Conservation (phyloP, 2,113 vertebrate genomes). For the Patagioenas fasciata region DNA sequence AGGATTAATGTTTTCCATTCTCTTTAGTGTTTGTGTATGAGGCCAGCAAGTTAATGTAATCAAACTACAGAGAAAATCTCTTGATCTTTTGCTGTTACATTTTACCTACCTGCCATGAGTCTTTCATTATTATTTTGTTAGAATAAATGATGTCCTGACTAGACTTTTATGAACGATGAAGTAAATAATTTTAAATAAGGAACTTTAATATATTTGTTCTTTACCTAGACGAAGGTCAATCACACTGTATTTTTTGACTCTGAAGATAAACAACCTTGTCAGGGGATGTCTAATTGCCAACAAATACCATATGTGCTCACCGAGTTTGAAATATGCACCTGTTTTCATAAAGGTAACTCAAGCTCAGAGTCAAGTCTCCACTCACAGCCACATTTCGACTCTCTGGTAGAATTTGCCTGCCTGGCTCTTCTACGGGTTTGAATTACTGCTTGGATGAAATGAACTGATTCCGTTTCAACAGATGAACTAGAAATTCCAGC, state of each 20-base stretch:
- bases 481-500: background rate
- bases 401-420: background rate
- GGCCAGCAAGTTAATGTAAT: background rate
- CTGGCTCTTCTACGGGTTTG: background rate
- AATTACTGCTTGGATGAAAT: background rate
- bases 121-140: background rate
- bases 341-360: background rate
- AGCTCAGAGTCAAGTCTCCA: background rate
- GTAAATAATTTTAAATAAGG: background rate
- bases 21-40: background rate
- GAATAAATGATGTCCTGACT: background rate
- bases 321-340: background rate
- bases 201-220: background rate
- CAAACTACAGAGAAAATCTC: background rate
- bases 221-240: background rate
- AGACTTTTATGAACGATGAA: background rate
- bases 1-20: background rate
- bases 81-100: background rate
- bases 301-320: background rate
- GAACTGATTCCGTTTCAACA: background rate
- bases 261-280: constrained; percentile 3
- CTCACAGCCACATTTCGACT: background rate
- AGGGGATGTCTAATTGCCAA: background rate
- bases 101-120: background rate
- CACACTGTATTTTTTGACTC: background rate